These are phyloP conservation scores for Saccopteryx leptura DNA, from an alignment of 2,113 vertebrate species.

Conservation along the genomic window DNA sequence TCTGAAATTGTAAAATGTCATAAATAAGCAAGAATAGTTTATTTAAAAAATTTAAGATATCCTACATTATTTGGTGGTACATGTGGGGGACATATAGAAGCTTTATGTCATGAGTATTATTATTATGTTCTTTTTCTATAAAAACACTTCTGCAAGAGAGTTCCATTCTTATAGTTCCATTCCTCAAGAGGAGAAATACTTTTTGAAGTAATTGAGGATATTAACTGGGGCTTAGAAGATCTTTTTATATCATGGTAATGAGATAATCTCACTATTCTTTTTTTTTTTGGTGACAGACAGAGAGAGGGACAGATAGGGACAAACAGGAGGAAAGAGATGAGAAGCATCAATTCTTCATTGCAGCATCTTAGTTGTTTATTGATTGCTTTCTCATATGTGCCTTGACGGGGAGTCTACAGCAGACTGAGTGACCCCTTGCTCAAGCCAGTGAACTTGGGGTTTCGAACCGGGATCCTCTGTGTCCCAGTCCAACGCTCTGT, in stretches of 20 bases:
- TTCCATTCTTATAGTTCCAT: not conserved
- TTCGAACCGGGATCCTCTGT: no score
- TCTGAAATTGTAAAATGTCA: not conserved
- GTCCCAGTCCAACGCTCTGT: no score
- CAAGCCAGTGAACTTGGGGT: no score
- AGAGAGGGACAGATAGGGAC: no score
- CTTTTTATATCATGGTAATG: constrained; percentile 18
- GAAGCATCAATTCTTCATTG: no score
- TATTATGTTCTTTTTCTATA: constrained; percentile 41
- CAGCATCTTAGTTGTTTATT: no score
- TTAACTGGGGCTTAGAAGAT: not conserved
- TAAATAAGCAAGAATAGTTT: constrained; percentile 21
- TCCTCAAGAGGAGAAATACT: not conserved
- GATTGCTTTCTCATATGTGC: no score
- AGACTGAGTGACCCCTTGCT: no score
- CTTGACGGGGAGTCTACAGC: no score
- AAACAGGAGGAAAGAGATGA: no score
- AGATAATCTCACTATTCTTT: not conserved
- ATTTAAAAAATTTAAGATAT: constrained; percentile 35
- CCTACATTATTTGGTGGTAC: not conserved
- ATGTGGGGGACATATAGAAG: not conserved
- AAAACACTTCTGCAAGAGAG: not conserved
- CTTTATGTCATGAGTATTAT: not conserved
- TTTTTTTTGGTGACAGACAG: no score
- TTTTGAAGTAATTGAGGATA: not conserved